Conservation (phyloP, 2,113 vertebrate species). For the Clupea harengus region DNA sequence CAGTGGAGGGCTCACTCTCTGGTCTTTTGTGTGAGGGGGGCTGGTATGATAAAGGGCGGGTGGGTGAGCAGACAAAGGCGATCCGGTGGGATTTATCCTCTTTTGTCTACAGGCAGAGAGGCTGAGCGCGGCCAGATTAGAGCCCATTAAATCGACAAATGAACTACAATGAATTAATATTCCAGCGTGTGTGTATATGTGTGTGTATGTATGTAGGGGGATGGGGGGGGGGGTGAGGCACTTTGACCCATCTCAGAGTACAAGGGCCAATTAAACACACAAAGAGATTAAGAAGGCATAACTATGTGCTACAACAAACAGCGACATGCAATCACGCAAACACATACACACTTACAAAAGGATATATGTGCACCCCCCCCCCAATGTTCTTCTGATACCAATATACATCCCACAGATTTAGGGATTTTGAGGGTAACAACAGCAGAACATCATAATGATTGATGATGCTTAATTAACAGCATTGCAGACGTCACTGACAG, state of each 20-base stretch:
- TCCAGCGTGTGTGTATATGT: not conserved
- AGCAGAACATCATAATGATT: not conserved
- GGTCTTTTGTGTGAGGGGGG: slow-evolving; percentile 65
- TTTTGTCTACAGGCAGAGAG: slow-evolving; percentile 17
- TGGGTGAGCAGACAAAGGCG: slow-evolving; percentile 13
- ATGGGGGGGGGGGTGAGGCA: not conserved
- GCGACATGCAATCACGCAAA: not conserved
- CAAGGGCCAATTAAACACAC: not conserved
- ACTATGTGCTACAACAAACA: not conserved
- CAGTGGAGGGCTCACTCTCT: not conserved
- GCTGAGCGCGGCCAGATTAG: slow-evolving; percentile 13
- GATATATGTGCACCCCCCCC: too few species aligned
- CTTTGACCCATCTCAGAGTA: not conserved
- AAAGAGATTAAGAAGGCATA: not conserved
- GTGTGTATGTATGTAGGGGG: not conserved
- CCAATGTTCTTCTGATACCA: not conserved
- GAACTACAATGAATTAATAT: slow-evolving; percentile 14
- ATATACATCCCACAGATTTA: not conserved
- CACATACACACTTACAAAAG: not conserved
- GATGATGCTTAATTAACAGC: not conserved
- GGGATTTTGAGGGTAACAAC: not conserved
- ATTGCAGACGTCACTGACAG: not conserved
- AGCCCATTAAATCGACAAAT: slow-evolving; percentile 11
- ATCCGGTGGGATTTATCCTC: slow-evolving; percentile 10
- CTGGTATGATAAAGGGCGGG: not conserved